These are phyloP conservation scores for Phaenicophaeus curvirostris DNA, from an alignment of 2,797 vertebrate genomes.

Conservation along the genomic window DNA sequence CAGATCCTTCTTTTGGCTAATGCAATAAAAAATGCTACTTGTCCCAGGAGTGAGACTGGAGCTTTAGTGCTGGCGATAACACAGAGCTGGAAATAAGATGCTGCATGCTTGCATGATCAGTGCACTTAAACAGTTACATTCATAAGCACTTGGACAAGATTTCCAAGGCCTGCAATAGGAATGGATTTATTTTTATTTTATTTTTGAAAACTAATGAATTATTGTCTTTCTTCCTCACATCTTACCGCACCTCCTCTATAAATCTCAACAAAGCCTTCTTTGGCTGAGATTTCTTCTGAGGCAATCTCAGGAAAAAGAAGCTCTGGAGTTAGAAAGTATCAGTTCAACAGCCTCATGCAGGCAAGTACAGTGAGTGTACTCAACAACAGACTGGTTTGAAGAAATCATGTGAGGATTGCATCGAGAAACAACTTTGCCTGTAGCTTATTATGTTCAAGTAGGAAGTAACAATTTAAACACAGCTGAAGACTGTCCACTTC, in stretches of 20 bases:
- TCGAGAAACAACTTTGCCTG: background rate
- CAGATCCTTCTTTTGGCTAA: background rate
- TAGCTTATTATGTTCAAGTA: background rate
- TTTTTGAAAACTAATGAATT: background rate
- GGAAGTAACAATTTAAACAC: background rate
- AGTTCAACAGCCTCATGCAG: background rate
- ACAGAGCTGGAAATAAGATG: background rate
- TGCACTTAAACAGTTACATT: accelerated
- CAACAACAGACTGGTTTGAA: background rate
- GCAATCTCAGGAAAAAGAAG: background rate
- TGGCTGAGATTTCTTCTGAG: background rate
- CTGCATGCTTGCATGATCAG: background rate
- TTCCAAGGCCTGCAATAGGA: background rate
- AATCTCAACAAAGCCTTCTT: background rate
- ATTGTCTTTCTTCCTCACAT: background rate
- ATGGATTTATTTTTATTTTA: background rate
- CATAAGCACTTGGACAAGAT: background rate
- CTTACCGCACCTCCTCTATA: background rate
- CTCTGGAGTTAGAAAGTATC: background rate
- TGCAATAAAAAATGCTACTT: background rate
- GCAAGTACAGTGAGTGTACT: background rate
- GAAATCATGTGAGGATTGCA: background rate
- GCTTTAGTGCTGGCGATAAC: background rate
- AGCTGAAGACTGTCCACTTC: background rate
- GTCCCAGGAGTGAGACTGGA: background rate